Evolutionary conservation across 1,140 invertebrate species (phyloP).

Genomic region (Palaemon carinicauda): DNA sequence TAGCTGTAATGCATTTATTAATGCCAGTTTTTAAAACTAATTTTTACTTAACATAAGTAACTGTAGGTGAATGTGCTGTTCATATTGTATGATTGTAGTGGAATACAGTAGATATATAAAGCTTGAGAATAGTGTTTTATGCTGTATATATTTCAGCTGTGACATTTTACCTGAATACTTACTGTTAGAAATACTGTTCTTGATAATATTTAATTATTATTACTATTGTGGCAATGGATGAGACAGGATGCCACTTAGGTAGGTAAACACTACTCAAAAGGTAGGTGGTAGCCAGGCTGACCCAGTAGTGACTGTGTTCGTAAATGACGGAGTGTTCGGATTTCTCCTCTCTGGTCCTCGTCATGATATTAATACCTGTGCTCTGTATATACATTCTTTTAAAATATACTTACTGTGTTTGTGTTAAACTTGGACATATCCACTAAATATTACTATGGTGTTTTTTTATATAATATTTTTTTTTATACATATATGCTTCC

Average conservation of each 20-base stretch:
- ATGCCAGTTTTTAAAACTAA: neutral
- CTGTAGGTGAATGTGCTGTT: neutral
- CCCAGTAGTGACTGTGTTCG: slow-evolving; percentile 9
- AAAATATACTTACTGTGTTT: too few species aligned
- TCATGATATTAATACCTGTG: too few species aligned
- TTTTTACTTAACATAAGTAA: neutral
- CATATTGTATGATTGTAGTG: neutral
- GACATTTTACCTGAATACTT: neutral
- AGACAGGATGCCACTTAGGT: slow-evolving; percentile 13
- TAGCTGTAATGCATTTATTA: too few species aligned
- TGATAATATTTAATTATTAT: slow-evolving; percentile 9
- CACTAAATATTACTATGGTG: too few species aligned
- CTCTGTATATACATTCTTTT: too few species aligned
- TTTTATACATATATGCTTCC: too few species aligned
- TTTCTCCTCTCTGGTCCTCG: too few species aligned
- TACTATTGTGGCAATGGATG: slow-evolving; percentile 3
- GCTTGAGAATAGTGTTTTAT: neutral
- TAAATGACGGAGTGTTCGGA: slow-evolving; percentile 1
- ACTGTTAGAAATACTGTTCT: neutral
- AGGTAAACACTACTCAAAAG: neutral
- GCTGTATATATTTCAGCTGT: slow-evolving; percentile 6
- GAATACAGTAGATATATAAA: too few species aligned
- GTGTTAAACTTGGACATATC: too few species aligned
- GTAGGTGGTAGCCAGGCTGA: slow-evolving; percentile 33
- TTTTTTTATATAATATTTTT: too few species aligned